phyloP scores from a whole-genome alignment of 2,888 invertebrate genomes.

The Andrena minutula region DNA sequence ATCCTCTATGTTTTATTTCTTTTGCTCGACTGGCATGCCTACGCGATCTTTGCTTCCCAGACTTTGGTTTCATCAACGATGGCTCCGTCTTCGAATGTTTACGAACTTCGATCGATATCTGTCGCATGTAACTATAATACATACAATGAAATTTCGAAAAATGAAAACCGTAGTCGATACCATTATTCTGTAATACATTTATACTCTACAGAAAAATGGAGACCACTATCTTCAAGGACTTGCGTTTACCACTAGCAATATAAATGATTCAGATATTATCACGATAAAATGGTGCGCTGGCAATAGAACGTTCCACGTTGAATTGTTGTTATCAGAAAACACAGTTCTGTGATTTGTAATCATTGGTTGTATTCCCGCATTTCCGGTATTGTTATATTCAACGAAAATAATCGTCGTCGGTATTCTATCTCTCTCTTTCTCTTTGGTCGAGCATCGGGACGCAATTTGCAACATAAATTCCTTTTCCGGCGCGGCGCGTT shows the following conservation, averaged over 20 bases:
- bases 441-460: slow-evolving; percentile 1
- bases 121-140: background rate
- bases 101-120: background rate
- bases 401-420: background rate
- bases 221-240: too few relatives aligned
- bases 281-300: too few relatives aligned
- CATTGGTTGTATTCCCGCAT: background rate
- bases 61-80: background rate
- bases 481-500: slow-evolving; percentile 23
- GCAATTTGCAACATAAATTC: slow-evolving; percentile 49
- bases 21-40: slow-evolving; percentile 1
- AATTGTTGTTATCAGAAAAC: background rate
- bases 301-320: background rate
- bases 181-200: too few relatives aligned
- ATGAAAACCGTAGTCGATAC: too few relatives aligned
- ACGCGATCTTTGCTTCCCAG: background rate
- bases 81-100: background rate
- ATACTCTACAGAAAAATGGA: too few relatives aligned
- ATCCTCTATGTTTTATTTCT: background rate
- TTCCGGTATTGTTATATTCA: slow-evolving; percentile 16
- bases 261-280: too few relatives aligned
- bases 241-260: too few relatives aligned
- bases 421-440: background rate
- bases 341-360: background rate
- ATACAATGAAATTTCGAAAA: too few relatives aligned